Conservation (phyloP, 1,140 invertebrate species). For the Luehdorfia chinensis region DNA sequence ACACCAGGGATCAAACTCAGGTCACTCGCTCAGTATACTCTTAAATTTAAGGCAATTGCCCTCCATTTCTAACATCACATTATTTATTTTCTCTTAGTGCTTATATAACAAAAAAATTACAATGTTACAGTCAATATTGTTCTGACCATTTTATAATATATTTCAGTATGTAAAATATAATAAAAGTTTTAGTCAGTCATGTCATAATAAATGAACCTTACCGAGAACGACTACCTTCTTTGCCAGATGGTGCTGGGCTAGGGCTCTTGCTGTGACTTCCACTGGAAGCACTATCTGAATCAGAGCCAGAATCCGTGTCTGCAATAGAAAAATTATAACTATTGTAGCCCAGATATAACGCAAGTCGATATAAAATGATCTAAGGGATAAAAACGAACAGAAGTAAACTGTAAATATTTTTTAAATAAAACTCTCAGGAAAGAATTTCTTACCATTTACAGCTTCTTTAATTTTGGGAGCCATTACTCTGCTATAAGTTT, state of each 20-base stretch:
- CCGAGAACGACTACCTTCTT: conserved; percentile 60
- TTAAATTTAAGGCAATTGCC: too few relatives aligned
- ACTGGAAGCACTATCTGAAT: conserved; percentile 76
- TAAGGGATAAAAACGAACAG: neutral
- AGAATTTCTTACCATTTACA: conserved; percentile 21
- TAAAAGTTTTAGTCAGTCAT: too few relatives aligned
- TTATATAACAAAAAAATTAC: too few relatives aligned
- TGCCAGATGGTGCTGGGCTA: conserved; percentile 69
- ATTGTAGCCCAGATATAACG: neutral
- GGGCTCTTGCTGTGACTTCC: conserved; percentile 72
- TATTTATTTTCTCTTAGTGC: too few relatives aligned
- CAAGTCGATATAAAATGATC: neutral
- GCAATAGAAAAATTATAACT: conserved; percentile 19
- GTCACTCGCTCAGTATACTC: too few relatives aligned
- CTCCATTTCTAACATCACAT: too few relatives aligned
- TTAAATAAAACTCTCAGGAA: conserved; percentile 4
- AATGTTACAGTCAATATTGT: too few relatives aligned
- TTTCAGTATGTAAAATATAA: too few relatives aligned
- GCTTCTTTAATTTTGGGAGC: conserved; percentile 25
- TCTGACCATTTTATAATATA: too few relatives aligned
- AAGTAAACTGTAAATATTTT: neutral
- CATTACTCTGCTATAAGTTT: conserved; percentile 22
- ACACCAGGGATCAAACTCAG: too few relatives aligned
- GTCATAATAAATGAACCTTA: conserved; percentile 24
- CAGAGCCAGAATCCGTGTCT: conserved; percentile 69